A percentile compares a stretch with the other conserved stretches of the same genome.
phyloP scores from a whole-genome alignment of 2,797 vertebrate species.

The Pitangus sulphuratus region DNA sequence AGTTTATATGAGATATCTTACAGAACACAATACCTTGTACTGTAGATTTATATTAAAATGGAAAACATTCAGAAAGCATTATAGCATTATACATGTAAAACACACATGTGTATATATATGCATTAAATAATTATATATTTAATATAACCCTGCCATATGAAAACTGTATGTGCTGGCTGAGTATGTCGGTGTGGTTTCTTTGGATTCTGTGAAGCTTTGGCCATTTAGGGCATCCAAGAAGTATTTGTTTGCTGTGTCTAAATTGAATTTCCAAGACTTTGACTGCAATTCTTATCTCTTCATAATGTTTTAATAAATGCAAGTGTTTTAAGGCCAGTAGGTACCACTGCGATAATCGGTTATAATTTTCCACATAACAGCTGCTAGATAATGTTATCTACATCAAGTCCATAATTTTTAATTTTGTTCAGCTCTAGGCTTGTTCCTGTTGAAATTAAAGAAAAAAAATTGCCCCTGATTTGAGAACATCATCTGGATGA shows the following conservation, averaged over 20 bases:
- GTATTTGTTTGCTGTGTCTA: not conserved
- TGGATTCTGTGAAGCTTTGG: not conserved
- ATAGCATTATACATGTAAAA: not conserved
- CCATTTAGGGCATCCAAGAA: not conserved
- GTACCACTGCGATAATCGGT: not conserved
- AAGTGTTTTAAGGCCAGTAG: constrained; percentile 13
- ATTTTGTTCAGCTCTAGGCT: constrained; percentile 32
- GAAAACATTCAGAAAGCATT: not conserved
- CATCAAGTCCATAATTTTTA: constrained; percentile 19
- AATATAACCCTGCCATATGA: not conserved
- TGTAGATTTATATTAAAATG: not conserved
- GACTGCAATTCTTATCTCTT: constrained; percentile 10
- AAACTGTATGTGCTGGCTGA: not conserved
- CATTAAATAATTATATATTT: not conserved
- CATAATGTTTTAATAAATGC: constrained; percentile 38
- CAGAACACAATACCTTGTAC: not conserved
- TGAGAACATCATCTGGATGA: not conserved
- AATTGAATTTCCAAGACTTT: constrained; percentile 20
- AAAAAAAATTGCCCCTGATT: not conserved
- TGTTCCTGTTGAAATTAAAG: constrained; percentile 31
- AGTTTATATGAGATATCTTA: not conserved
- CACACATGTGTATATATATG: too few relatives aligned
- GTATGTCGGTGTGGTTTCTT: rapidly evolving
- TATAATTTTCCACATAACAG: not conserved
- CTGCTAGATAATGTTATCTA: constrained; percentile 28